These are phyloP conservation scores for Tachina fera DNA, from an alignment of 2,888 invertebrate species.

Conservation along the genomic window DNA sequence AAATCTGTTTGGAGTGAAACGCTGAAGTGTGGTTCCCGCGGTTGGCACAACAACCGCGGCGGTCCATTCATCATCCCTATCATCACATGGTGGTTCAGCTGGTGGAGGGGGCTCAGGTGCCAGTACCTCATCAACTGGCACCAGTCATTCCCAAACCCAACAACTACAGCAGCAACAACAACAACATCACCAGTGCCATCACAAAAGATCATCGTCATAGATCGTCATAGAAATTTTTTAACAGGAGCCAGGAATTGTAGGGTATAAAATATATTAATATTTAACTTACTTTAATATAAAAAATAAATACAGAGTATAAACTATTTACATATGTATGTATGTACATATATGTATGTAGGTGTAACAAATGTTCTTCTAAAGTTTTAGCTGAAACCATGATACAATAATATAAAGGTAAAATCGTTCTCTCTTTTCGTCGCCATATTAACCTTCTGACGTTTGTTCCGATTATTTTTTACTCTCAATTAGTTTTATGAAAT, in stretches of 20 bases:
- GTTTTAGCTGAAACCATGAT: too few relatives aligned
- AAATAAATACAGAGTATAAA: constrained; percentile 24
- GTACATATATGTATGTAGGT: neutral
- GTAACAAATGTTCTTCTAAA: constrained; percentile 53
- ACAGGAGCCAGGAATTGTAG: constrained; percentile 67
- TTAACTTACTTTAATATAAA: neutral
- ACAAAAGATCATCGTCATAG: constrained; percentile 66
- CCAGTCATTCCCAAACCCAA: constrained; percentile 14
- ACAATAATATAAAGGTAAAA: too few relatives aligned
- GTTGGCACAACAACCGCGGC: constrained; percentile 65
- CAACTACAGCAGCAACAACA: constrained; percentile 32
- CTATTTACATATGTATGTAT: constrained; percentile 7
- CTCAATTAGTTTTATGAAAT: too few relatives aligned
- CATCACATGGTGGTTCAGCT: constrained; percentile 42
- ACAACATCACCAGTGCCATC: constrained; percentile 42
- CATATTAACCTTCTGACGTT: too few relatives aligned
- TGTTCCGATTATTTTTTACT: too few relatives aligned
- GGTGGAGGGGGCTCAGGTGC: constrained; percentile 2
- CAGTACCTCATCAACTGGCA: constrained; percentile 22
- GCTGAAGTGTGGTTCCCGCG: constrained; percentile 78
- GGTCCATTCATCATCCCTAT: constrained; percentile 53
- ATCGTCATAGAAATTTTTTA: neutral
- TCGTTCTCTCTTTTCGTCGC: too few relatives aligned
- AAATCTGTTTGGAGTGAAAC: constrained; percentile 83
- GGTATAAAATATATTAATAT: constrained; percentile 55